Percentiles rank a stretch among this genome's conserved stretches.
Conservation (phyloP, 2,113 vertebrate genomes). For the Rhinolophus sinicus region DNA sequence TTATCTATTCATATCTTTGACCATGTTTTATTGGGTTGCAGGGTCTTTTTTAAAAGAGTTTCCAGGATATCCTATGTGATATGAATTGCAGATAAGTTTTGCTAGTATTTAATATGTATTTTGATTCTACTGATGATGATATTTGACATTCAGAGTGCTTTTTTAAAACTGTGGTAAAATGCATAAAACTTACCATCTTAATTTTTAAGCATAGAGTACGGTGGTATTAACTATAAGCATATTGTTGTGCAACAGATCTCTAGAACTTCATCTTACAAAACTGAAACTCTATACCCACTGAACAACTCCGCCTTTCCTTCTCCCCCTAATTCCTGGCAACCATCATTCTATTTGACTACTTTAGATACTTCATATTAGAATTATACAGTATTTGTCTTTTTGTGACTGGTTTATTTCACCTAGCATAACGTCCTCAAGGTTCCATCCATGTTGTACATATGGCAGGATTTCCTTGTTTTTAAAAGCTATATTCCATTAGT, state of each 20-base stretch:
- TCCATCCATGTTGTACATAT: not conserved
- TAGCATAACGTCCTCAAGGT: not conserved
- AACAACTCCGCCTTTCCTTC: not conserved
- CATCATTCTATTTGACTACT: not conserved
- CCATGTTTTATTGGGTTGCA: not conserved
- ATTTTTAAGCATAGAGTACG: not conserved
- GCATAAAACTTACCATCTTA: not conserved
- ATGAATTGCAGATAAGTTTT: not conserved
- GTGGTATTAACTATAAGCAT: not conserved
- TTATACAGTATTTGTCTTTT: not conserved
- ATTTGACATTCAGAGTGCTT: not conserved
- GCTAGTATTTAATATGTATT: not conserved
- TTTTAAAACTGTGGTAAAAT: not conserved
- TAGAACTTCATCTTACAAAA: not conserved
- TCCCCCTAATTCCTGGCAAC: not conserved
- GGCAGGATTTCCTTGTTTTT: not conserved
- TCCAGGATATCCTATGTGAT: not conserved
- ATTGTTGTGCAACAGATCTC: not conserved
- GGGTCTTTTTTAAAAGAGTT: not conserved
- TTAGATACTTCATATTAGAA: not conserved
- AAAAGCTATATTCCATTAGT: not conserved
- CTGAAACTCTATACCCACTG: not conserved
- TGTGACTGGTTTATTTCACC: not conserved
- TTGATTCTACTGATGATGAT: not conserved
- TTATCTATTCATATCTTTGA: not conserved